Evolutionary conservation across 2,888 invertebrate species (phyloP), one percentile per base, ranked within the genome.

Genomic region (Bombylius major): DNA sequence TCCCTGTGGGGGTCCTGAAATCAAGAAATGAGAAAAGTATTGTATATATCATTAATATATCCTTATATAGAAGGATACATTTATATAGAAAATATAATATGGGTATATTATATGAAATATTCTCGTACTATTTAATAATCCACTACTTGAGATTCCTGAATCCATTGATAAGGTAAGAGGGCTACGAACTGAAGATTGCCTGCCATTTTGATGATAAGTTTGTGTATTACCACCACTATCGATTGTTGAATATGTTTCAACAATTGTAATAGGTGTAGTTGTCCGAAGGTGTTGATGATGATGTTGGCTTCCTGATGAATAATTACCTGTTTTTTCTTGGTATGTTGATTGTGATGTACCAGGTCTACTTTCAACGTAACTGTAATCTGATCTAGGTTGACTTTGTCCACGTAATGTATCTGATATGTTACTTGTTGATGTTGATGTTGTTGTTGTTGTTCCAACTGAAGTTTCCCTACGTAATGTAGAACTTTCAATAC

Each of bases 121-220:
- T 11, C 8, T 39, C 64, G 61, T 62, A 65, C 65, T 60, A 60
- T 65, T 65, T 58, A 64, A 56, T 56, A 63, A 56, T 52, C 65
- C 62, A 64, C 62, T 65, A 57, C 65, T 65, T 67, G 89, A 89
- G 67, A 91, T 91, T 66, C 91, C 91, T 66, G 89, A 90, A 80
- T 91, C 91, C 86, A 90, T 88, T 75, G 90, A 91, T 72, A 89
- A 86, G 67, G 87, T 87, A 75, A 88, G 82, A 78, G 79, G 63
- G 78, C 78, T 64, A 76, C 79, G 62, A 33, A 63, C 64, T 51
- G 62, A 63, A 59, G 64, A 62, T 32, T 63, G 54, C 13, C 53
- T 53, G 9, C 55, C 58, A 54, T 59, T 57, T 53, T 60, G 60
- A 42, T 55, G 52, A 34, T 54, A 42, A 11, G 11, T 11, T 11